phyloP scores from a whole-genome alignment of 2,888 invertebrate species.

The Nymphalis c-album region DNA sequence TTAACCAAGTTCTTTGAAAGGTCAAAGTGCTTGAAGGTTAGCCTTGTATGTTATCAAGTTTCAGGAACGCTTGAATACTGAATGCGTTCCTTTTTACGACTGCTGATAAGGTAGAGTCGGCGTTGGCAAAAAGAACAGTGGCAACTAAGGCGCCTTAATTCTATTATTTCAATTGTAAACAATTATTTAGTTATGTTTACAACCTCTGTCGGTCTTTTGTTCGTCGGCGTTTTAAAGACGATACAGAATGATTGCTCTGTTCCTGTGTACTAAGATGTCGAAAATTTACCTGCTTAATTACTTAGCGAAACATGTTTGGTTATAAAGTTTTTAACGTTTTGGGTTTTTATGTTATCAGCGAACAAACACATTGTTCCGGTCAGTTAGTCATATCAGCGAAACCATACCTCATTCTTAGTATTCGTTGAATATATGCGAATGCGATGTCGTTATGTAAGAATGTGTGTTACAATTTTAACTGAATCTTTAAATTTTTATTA shows the following conservation, averaged over 20 bases:
- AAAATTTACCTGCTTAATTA: slow-evolving; percentile 31
- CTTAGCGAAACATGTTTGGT: not conserved
- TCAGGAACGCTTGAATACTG: slow-evolving; percentile 15
- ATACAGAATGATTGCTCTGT: slow-evolving; percentile 18
- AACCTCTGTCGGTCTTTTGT: slow-evolving; percentile 49
- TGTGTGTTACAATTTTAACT: too few relatives aligned
- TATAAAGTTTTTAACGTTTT: not conserved
- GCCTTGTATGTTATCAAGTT: slow-evolving; percentile 27
- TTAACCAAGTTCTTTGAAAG: slow-evolving; percentile 31
- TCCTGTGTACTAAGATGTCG: slow-evolving; percentile 24
- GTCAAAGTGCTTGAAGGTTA: slow-evolving; percentile 37
- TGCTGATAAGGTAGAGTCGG: slow-evolving; percentile 46
- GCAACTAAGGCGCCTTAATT: slow-evolving; percentile 64
- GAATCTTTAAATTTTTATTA: too few relatives aligned
- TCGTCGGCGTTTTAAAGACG: slow-evolving; percentile 51
- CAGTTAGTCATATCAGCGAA: not conserved
- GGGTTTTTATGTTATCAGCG: slow-evolving; percentile 8
- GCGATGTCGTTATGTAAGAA: too few relatives aligned
- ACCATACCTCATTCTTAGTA: not conserved
- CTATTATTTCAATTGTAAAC: slow-evolving; percentile 62
- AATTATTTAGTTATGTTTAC: slow-evolving; percentile 56
- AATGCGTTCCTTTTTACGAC: slow-evolving; percentile 16
- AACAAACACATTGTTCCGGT: slow-evolving; percentile 23
- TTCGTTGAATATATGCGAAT: too few relatives aligned
- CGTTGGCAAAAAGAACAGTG: slow-evolving; percentile 63